Conservation (phyloP, 2,113 vertebrate genomes). For the Saguinus imperator region DNA sequence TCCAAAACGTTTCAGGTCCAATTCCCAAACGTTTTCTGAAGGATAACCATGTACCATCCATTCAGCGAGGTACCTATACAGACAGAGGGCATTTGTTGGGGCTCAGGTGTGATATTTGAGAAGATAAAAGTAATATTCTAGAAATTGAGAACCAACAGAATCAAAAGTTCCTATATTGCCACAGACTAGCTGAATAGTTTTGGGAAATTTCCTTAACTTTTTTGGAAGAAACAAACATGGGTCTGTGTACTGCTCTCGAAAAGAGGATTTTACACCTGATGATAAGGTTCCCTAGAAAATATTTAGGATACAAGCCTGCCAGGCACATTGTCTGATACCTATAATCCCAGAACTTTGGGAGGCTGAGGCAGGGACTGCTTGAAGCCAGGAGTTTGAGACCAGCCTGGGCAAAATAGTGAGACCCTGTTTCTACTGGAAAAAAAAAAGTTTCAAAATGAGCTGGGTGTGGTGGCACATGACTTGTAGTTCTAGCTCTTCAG, state of each 20-base stretch:
- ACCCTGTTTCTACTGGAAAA: too few relatives aligned
- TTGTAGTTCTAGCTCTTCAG: too few relatives aligned
- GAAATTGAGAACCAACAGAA: not conserved
- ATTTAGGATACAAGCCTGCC: not conserved
- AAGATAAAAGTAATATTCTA: not conserved
- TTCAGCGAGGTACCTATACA: slow-evolving; percentile 93
- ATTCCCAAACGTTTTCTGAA: slow-evolving; percentile 92
- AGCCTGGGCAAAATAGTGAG: too few relatives aligned
- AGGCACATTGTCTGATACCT: too few relatives aligned
- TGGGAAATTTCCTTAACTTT: not conserved
- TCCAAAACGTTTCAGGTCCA: slow-evolving; percentile 97
- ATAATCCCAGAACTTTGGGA: too few relatives aligned
- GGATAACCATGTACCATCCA: slow-evolving; percentile 98
- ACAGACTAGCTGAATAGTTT: not conserved
- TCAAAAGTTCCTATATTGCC: not conserved
- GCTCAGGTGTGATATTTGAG: not conserved
- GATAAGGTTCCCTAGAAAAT: not conserved
- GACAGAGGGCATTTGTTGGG: not conserved
- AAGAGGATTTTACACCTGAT: not conserved
- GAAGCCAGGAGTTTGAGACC: too few relatives aligned
- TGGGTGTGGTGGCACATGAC: too few relatives aligned
- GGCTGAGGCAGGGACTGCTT: too few relatives aligned
- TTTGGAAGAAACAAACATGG: not conserved
- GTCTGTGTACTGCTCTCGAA: not conserved
- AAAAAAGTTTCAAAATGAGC: too few relatives aligned